Evolutionary conservation across 2,113 vertebrate species (phyloP), one percentile per base, ranked within the genome.

Genomic region (Megaceryle torquata): DNA sequence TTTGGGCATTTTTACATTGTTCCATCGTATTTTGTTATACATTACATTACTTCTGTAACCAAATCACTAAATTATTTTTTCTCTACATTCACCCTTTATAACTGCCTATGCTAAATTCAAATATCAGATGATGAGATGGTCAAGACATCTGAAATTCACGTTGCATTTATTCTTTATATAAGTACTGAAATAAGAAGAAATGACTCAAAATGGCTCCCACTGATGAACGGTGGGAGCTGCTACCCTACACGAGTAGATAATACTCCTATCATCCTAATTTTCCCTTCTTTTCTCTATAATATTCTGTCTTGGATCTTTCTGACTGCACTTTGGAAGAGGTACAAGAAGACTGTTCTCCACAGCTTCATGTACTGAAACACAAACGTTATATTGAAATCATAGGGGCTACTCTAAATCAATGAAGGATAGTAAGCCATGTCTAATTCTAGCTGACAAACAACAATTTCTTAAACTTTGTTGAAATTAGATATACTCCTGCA

Each of bases 381-480:
- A 39, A 84, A 33, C 0, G 2, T 41, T 29, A 41, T 53, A 50
- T 9, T 25, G 20, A 60, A 76, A 35, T 48, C 1, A 0, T 29
- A 46, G 29, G 8, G 28, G 4, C 19, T 65, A 28, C 28, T 83
- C 29, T 51, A 75, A 84, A 76, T 35, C 35, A 63, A 8, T 26
- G 44, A 50, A 46, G 29, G 24, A 53, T 13, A 44, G 31, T 43
- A 79, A 72, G 8, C 15, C 13, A 28, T 29, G 15, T 33, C 15
- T 74, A 41, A 57, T 46, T 74, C 26, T 20, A 22, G 16, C 15
- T n/a, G 63, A 57, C 18, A 76, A 57, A 26, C 33, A 80, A 5
- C 6, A 21, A 24, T 44, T 72, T 82, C n/a, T 57, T 35, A 68
- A 79, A 81, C 3, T 46, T 48, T 39, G 6, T n/a, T 43, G 18